A percentile compares a stretch with the other conserved stretches of the same genome.
Conservation (phyloP, 2,113 vertebrate genomes). For the Pithys albifrons region DNA sequence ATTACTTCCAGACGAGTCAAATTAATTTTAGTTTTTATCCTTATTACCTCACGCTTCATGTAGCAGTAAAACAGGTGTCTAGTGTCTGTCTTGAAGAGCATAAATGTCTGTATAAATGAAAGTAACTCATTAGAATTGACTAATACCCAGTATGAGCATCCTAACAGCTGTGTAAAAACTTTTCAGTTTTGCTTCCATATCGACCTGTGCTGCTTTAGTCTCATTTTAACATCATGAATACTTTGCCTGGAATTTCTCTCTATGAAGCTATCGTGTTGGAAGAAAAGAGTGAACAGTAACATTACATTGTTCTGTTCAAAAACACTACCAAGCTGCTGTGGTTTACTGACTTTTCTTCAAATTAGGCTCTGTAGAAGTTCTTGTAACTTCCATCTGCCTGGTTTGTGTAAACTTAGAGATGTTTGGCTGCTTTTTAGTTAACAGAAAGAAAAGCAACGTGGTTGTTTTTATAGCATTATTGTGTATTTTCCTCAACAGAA, state of each 20-base stretch:
- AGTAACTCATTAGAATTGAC: background rate
- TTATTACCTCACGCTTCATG: background rate
- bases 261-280: background rate
- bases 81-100: background rate
- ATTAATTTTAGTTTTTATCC: background rate
- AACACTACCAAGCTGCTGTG: background rate
- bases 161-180: background rate
- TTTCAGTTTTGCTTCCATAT: accelerated
- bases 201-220: background rate
- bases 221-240: background rate
- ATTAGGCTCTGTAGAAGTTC: background rate
- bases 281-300: background rate
- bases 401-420: background rate
- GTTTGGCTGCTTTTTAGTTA: background rate
- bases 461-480: background rate
- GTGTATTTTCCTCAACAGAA: constrained; percentile 62
- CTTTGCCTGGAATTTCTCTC: background rate
- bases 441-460: background rate
- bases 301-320: background rate
- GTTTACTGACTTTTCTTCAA: background rate
- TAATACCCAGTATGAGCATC: background rate
- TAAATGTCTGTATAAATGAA: background rate
- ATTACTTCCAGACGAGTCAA: background rate
- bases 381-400: background rate
- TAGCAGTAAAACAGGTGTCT: background rate